phyloP scores from a whole-genome alignment of 92 coral and sea anemone species.

The Scolanthus callimorphus region DNA sequence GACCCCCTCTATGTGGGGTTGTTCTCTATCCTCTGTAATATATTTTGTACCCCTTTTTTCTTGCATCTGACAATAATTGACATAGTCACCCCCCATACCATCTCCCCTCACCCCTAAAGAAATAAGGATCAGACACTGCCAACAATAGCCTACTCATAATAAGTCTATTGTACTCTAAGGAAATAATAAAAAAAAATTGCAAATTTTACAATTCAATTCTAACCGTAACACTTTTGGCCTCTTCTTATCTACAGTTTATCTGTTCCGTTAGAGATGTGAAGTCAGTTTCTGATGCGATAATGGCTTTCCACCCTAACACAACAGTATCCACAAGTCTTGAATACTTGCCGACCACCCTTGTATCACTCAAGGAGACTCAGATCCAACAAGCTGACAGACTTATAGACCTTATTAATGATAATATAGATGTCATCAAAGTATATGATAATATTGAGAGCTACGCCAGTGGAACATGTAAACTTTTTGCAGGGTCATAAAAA shows the following conservation, averaged over 20 bases:
- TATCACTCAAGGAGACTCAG: slow-evolving; percentile 55
- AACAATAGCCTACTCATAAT: no score
- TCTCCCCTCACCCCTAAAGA: no score
- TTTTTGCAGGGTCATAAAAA: slow-evolving; percentile 30
- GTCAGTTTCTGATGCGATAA: slow-evolving; percentile 64
- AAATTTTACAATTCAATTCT: no score
- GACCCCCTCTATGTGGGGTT: no score
- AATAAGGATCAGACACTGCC: no score
- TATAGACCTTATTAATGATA: slow-evolving; percentile 72
- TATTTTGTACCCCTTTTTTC: no score
- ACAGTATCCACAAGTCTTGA: slow-evolving; percentile 73
- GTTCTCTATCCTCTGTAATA: no score
- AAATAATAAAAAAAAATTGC: no score
- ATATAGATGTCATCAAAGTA: slow-evolving; percentile 77
- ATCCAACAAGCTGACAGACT: slow-evolving; percentile 77
- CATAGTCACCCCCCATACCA: no score
- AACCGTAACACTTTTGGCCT: no score
- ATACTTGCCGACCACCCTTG: slow-evolving; percentile 71
- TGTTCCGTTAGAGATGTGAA: slow-evolving; percentile 76
- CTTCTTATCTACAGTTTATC: slow-evolving; percentile 79
- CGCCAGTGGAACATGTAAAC: slow-evolving; percentile 85
- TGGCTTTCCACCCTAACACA: slow-evolving; percentile 38
- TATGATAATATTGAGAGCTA: slow-evolving; percentile 83
- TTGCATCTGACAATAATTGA: no score
- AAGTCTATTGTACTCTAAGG: no score